Percentiles rank a stretch among this genome's conserved stretches.
Evolutionary conservation across 2,888 invertebrate species (phyloP).

Genomic region (Leptopilina syphax): DNA sequence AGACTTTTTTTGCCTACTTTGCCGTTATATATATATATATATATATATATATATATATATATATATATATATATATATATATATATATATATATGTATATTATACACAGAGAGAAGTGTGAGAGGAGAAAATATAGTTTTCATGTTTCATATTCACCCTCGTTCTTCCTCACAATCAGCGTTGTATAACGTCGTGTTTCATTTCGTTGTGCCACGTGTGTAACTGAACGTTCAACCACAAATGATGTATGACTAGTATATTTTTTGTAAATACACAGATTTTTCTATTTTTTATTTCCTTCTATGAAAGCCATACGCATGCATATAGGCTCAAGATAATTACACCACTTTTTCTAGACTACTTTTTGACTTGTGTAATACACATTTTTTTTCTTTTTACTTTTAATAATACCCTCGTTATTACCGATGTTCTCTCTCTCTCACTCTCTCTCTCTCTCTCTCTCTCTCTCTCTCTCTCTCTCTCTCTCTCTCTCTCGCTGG

Average conservation of each 20-base stretch:
- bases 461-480: too few relatives aligned
- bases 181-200: conserved; percentile 39
- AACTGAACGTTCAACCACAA: conserved; percentile 59
- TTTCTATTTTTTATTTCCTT: neutral
- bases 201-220: conserved; percentile 55
- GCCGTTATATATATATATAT: neutral
- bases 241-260: conserved; percentile 58
- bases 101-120: neutral
- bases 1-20: conserved; percentile 8
- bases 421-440: neutral
- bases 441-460: too few relatives aligned
- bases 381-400: neutral
- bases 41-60: neutral
- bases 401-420: conserved; percentile 8
- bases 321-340: neutral
- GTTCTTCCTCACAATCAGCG: conserved; percentile 43
- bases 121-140: conserved; percentile 21
- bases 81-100: neutral
- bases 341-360: neutral
- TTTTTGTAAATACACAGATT: conserved; percentile 58
- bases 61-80: neutral
- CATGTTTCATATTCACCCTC: conserved; percentile 22
- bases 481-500: neutral
- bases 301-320: too few relatives aligned
- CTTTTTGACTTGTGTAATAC: conserved; percentile 9